Percentiles rank a stretch among this genome's conserved stretches.
Evolutionary conservation across 2,113 vertebrate genomes (phyloP).

Genomic region (Girardinichthys multiradiatus): DNA sequence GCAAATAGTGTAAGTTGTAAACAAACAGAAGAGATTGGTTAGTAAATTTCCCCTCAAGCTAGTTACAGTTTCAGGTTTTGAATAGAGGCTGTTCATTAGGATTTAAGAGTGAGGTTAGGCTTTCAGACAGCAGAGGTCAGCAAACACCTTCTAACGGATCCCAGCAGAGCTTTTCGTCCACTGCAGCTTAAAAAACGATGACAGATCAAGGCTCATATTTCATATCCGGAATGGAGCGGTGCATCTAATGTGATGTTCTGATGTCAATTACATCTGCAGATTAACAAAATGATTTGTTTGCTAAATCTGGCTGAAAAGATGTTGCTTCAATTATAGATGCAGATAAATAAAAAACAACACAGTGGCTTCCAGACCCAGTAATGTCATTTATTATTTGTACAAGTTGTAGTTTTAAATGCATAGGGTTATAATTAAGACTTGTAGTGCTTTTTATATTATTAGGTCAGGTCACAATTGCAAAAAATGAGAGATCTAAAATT

Average conservation of each 20-base stretch:
- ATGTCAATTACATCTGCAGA: not conserved
- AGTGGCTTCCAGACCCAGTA: not conserved
- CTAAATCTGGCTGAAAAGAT: not conserved
- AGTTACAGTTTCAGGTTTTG: not conserved
- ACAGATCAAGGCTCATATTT: constrained; percentile 9
- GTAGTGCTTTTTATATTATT: not conserved
- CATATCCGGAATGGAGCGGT: not conserved
- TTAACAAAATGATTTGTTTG: not conserved
- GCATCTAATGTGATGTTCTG: not conserved
- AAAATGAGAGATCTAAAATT: not conserved
- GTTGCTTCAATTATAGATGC: not conserved
- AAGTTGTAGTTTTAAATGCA: not conserved
- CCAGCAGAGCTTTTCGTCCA: not conserved
- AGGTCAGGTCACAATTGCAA: not conserved
- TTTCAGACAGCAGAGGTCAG: constrained; percentile 71
- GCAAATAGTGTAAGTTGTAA: not conserved
- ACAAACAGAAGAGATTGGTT: too few species aligned
- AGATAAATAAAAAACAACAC: not conserved
- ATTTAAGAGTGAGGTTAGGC: constrained; percentile 4
- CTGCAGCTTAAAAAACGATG: constrained; percentile 23
- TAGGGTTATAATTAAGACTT: not conserved
- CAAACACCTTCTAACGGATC: constrained; percentile 43
- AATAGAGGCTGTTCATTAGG: not conserved
- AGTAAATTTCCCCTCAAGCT: not conserved
- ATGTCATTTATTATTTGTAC: constrained; percentile 7